Percentiles rank a stretch among this genome's conserved stretches.
These are phyloP conservation scores for Galago senegalensis DNA, from an alignment of 2,797 vertebrate species.

Conservation along the genomic window DNA sequence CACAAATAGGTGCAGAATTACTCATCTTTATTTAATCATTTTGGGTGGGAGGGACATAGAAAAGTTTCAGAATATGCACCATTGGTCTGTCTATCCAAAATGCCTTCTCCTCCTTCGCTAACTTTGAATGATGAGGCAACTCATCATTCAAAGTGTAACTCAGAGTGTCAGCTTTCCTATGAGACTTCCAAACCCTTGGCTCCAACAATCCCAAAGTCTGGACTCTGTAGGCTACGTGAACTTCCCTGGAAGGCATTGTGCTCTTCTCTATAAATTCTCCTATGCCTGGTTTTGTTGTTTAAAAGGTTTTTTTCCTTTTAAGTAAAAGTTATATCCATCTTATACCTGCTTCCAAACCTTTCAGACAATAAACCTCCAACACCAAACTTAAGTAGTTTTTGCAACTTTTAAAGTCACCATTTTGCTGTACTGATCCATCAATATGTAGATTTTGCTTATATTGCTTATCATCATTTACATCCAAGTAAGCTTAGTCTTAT, in stretches of 20 bases:
- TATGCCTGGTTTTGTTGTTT: background rate
- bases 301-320: background rate
- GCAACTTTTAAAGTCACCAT: background rate
- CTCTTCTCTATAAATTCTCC: background rate
- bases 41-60: background rate
- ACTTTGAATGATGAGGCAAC: background rate
- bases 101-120: background rate
- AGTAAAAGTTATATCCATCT: background rate
- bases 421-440: background rate
- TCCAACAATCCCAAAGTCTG: background rate
- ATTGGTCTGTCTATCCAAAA: background rate
- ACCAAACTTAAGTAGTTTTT: background rate
- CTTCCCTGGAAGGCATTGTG: background rate
- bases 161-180: background rate
- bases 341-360: background rate
- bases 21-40: conserved; percentile 3
- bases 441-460: background rate
- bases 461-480: background rate
- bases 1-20: fast-evolving
- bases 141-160: background rate
- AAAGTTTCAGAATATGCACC: conserved; percentile 20
- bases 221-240: background rate
- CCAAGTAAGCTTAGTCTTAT: background rate
- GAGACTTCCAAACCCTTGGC: background rate
- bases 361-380: background rate